A percentile compares a stretch with the other conserved stretches of the same genome.
These are phyloP conservation scores for Amitus sp. DNA, from an alignment of 2,888 invertebrate genomes.

Conservation along the genomic window DNA sequence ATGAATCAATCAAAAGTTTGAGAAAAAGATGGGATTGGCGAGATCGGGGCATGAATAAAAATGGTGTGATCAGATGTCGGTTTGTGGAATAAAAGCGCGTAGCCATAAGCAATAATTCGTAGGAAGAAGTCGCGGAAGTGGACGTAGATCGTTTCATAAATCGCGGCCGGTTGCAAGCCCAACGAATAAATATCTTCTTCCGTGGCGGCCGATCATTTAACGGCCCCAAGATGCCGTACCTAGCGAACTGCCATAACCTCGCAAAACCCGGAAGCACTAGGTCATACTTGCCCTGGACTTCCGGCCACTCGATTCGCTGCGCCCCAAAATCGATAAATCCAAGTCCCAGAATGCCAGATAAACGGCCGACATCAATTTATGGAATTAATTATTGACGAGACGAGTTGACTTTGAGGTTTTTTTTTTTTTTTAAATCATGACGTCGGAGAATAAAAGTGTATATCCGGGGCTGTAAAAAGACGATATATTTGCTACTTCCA, in stretches of 20 bases:
- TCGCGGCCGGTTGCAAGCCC: constrained; percentile 35
- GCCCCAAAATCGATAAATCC: constrained; percentile 51
- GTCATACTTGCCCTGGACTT: constrained; percentile 56
- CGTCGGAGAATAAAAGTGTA: no score
- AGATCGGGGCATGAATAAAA: no score
- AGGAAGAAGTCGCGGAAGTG: constrained; percentile 23
- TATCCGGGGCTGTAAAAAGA: no score
- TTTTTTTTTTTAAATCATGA: no score
- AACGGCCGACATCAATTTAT: constrained; percentile 46
- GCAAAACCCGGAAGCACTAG: constrained; percentile 54
- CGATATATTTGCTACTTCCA: constrained; percentile 15
- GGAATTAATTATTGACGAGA: constrained; percentile 46
- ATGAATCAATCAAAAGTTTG: no score
- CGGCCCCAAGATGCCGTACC: constrained; percentile 38
- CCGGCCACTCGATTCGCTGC: constrained; percentile 50
- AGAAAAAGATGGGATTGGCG: no score
- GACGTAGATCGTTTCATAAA: constrained; percentile 27
- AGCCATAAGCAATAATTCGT: constrained; percentile 9
- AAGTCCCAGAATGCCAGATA: constrained; percentile 35
- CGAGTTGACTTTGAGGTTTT: not conserved
- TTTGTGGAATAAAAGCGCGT: no score
- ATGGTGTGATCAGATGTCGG: no score
- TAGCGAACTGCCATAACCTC: constrained; percentile 39
- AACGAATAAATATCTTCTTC: constrained; percentile 41
- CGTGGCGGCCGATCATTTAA: constrained; percentile 42